Base-by-base conservation (phyloP, 1,140 invertebrate genomes). In the Drosophila varians region DNA sequence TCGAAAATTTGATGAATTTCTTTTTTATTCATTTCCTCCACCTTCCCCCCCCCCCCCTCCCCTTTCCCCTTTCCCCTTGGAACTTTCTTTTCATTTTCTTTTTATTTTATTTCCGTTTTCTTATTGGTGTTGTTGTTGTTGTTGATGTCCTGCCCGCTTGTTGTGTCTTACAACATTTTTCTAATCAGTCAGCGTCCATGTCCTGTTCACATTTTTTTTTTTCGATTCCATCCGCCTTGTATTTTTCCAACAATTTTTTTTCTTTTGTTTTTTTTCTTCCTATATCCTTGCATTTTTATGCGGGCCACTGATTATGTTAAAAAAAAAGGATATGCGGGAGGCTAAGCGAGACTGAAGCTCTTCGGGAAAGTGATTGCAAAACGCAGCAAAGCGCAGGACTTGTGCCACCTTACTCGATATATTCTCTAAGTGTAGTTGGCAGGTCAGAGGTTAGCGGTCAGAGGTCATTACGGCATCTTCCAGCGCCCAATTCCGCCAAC, bases 1-100 rank as follows among this genome's bases (percentile, higher is more conserved):
- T 75, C 80, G n/a, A 66, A 84, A 84, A 76, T 84, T 84, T 84
- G 79, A 84, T 84, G 79, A 84, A 84, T 84, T 84, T 78, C 75
- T 79, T 84, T 84, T 84, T 84, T 84, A 84, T 76, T 84, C 79
- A 79, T 84, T 84, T 75, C 18, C 34, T 46, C 28, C 3, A 3
- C n/a, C n/a, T n/a, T n/a, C 16, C 18, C 6, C 8, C 16, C 18
- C 6, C 8, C 16, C 18, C 6, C 8, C n/a, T n/a, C n/a, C n/a
- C n/a, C n/a, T n/a, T n/a, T n/a, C n/a, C n/a, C n/a, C n/a, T n/a
- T n/a, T n/a, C 16, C 18, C 6, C 8, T 11, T 14, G 36, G 3
- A 38, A 38, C 36, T 38, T 38, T 38, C 26, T 2, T 68, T 23
- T n/a, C 3, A 7, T 25, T 36, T 6, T 21, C 25, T 51, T 38